These are phyloP conservation scores for Notospermus geniculatus DNA, from an alignment of 1,140 invertebrate genomes.

Conservation along the genomic window DNA sequence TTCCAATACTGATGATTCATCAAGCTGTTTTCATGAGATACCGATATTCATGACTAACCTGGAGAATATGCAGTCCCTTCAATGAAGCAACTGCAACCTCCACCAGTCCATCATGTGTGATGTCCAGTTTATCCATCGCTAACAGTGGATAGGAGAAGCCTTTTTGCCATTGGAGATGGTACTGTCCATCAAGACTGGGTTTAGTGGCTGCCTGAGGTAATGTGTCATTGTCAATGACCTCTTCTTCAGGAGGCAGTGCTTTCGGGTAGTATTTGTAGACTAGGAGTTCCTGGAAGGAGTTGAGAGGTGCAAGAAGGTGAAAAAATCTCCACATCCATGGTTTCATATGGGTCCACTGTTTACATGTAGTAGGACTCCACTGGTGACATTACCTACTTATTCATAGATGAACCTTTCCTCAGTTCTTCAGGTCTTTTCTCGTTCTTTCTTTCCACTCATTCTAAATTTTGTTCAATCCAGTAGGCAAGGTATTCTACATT, in stretches of 20 bases:
- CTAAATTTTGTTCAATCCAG: no score
- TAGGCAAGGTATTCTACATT: no score
- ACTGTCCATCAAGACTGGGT: constrained; percentile 20
- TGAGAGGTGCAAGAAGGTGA: no score
- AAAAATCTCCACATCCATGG: no score
- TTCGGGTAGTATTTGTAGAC: constrained; percentile 58
- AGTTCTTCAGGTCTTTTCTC: no score
- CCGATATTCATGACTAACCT: constrained; percentile 54
- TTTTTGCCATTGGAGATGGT: constrained; percentile 42
- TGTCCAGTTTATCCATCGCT: constrained; percentile 64
- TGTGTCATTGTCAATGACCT: constrained; percentile 25
- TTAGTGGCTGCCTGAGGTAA: constrained; percentile 20
- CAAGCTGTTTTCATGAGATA: not conserved
- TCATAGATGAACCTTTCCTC: no score
- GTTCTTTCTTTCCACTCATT: no score
- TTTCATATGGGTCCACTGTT: no score
- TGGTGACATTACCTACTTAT: no score
- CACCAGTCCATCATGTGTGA: constrained; percentile 70
- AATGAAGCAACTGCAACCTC: constrained; percentile 69
- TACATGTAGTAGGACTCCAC: no score
- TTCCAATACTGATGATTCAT: not conserved
- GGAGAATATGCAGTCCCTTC: constrained; percentile 68
- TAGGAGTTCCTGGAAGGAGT: constrained; percentile 60
- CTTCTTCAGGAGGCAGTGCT: constrained; percentile 17
- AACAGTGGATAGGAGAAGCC: constrained; percentile 66